These are phyloP conservation scores for Caerostris darwini DNA, from an alignment of 1,140 invertebrate genomes.

Conservation along the genomic window DNA sequence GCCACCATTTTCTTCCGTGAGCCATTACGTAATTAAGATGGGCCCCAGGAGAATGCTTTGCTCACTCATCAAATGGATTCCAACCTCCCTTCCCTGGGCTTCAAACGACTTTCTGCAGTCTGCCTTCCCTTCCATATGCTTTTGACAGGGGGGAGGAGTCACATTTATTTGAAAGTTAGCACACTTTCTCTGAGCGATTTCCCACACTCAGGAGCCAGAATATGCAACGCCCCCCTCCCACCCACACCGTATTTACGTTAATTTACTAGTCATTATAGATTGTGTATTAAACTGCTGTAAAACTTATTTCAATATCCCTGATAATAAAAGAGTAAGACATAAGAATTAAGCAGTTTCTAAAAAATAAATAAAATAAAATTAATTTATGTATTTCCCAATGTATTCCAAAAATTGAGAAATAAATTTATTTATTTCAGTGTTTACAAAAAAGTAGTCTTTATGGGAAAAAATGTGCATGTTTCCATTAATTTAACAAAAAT, in stretches of 20 bases:
- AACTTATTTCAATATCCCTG: neutral
- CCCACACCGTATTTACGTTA: neutral
- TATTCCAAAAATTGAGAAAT: no score
- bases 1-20: slow-evolving; percentile 36
- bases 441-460: no score
- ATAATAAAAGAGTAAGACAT: neutral
- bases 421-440: no score
- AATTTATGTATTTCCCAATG: no score
- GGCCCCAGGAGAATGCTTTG: slow-evolving; percentile 43
- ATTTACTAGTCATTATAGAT: neutral
- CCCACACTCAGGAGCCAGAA: neutral
- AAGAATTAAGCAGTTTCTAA: neutral
- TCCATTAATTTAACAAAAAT: no score
- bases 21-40: slow-evolving; percentile 71
- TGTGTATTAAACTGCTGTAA: neutral
- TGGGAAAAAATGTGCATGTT: no score
- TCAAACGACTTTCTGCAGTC: neutral
- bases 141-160: slow-evolving; percentile 8
- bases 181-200: neutral
- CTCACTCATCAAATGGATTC: slow-evolving; percentile 51
- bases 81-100: neutral
- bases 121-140: neutral
- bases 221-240: neutral
- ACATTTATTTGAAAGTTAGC: slow-evolving; percentile 1
- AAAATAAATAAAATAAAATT: neutral